These are phyloP conservation scores for Cyphomyrmex costatus DNA, from an alignment of 1,140 invertebrate species.

Conservation along the genomic window DNA sequence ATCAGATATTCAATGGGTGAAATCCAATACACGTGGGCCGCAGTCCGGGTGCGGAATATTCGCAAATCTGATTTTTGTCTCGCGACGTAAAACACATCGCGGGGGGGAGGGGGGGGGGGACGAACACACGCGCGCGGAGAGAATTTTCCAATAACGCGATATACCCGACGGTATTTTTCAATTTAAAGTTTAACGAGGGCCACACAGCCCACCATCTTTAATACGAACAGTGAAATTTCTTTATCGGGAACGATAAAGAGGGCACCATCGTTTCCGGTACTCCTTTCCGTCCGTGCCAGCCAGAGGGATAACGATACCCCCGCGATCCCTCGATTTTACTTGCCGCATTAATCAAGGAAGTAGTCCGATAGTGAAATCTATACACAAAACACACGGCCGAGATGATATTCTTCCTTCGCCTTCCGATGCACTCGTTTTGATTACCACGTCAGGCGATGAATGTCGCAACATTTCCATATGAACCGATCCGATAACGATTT, in stretches of 20 bases:
- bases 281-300: not conserved
- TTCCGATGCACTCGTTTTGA: constrained; percentile 46
- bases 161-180: constrained; percentile 50
- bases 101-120: not conserved
- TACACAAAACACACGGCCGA: not conserved
- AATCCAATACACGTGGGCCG: constrained; percentile 28
- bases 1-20: constrained; percentile 45
- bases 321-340: constrained; percentile 36
- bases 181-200: constrained; percentile 55
- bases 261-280: not conserved
- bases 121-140: not conserved
- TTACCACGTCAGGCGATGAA: constrained; percentile 28
- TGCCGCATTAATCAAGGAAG: constrained; percentile 52
- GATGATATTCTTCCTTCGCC: constrained; percentile 15
- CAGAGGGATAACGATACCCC: not conserved
- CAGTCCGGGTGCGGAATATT: constrained; percentile 8
- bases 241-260: constrained; percentile 7
- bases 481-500: constrained; percentile 39
- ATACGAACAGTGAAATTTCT: constrained; percentile 36
- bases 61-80: constrained; percentile 50
- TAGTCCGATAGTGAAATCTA: constrained; percentile 14
- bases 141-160: constrained; percentile 55
- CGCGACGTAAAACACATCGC: not conserved
- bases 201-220: constrained; percentile 37
- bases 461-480: constrained; percentile 46